phyloP scores from a whole-genome alignment of 2,797 vertebrate genomes.

The Hydrolagus colliei region DNA sequence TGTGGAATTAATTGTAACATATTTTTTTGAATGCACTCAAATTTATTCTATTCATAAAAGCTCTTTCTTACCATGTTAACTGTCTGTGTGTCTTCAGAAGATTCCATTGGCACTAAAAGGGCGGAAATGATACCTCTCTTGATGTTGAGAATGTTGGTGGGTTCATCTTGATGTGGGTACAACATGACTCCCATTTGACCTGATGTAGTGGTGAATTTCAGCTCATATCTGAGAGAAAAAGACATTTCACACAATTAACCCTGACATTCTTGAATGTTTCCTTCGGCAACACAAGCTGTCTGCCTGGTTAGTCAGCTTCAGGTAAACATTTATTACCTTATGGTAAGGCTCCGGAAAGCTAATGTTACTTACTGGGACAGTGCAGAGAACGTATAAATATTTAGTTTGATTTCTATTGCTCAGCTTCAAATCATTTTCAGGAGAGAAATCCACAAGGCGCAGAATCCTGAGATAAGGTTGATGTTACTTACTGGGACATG shows the following conservation, averaged over 20 bases:
- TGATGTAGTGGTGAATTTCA: conserved; percentile 61
- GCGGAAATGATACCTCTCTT: conserved; percentile 86
- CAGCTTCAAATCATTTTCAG: too few relatives aligned
- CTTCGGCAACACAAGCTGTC: too few relatives aligned
- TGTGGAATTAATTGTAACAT: too few relatives aligned
- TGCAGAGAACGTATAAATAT: too few relatives aligned
- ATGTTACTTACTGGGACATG: conserved; percentile 58
- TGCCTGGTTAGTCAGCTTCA: too few relatives aligned
- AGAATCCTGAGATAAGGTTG: too few relatives aligned
- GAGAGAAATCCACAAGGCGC: too few relatives aligned
- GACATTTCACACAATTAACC: not conserved
- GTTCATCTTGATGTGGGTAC: conserved; percentile 66
- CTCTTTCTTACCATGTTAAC: conserved; percentile 51
- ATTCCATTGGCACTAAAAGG: conserved; percentile 62
- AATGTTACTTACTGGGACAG: conserved; percentile 50
- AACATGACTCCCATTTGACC: conserved; percentile 53
- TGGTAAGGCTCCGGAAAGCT: too few relatives aligned
- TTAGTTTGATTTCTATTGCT: too few relatives aligned
- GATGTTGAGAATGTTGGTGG: conserved; percentile 75
- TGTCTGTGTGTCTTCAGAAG: conserved; percentile 39
- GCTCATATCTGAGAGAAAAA: conserved; percentile 56
- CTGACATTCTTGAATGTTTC: too few relatives aligned
- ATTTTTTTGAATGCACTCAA: not conserved
- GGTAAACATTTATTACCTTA: too few relatives aligned
- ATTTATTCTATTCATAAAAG: not conserved